Evolutionary conservation across 2,797 vertebrate genomes (phyloP).

Genomic region (Aulostomus chinensis): DNA sequence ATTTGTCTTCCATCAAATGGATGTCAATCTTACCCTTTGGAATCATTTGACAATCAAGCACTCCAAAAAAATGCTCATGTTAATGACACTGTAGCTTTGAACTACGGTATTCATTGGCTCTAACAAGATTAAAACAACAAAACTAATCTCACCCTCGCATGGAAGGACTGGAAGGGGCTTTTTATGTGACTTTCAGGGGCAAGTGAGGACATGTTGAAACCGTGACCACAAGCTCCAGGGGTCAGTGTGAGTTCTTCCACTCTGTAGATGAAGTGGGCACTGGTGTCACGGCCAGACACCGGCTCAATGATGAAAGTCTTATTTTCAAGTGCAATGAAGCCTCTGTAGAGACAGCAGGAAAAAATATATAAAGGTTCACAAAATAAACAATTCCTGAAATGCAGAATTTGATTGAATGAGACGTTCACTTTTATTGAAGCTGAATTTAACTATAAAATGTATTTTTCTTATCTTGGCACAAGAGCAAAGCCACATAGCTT

Average conservation of each 20-base stretch:
- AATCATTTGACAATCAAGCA: constrained; percentile 12
- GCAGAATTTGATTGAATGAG: constrained; percentile 18
- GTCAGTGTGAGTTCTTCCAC: constrained; percentile 77
- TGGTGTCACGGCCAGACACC: constrained; percentile 56
- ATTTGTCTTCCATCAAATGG: constrained; percentile 38
- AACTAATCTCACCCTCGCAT: constrained; percentile 83
- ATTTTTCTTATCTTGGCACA: constrained; percentile 2
- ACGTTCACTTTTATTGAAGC: constrained; percentile 9
- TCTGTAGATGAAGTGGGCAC: constrained; percentile 84
- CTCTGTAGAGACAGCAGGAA: constrained; percentile 79
- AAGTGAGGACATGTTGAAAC: constrained; percentile 72
- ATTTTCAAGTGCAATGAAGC: constrained; percentile 89
- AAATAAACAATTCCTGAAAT: constrained; percentile 20
- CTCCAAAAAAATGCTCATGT: neutral
- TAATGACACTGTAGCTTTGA: neutral
- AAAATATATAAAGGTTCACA: constrained; percentile 45
- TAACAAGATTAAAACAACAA: constrained; percentile 13
- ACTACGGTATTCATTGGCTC: neutral
- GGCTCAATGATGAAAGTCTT: constrained; percentile 90
- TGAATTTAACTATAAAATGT: constrained; percentile 8
- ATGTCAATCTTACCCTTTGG: neutral
- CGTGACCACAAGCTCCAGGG: constrained; percentile 87
- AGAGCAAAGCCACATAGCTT: neutral
- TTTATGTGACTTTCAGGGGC: constrained; percentile 50
- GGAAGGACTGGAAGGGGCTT: constrained; percentile 62